Base-by-base conservation (phyloP, 2,113 vertebrate species). In the Archilochus colubris region DNA sequence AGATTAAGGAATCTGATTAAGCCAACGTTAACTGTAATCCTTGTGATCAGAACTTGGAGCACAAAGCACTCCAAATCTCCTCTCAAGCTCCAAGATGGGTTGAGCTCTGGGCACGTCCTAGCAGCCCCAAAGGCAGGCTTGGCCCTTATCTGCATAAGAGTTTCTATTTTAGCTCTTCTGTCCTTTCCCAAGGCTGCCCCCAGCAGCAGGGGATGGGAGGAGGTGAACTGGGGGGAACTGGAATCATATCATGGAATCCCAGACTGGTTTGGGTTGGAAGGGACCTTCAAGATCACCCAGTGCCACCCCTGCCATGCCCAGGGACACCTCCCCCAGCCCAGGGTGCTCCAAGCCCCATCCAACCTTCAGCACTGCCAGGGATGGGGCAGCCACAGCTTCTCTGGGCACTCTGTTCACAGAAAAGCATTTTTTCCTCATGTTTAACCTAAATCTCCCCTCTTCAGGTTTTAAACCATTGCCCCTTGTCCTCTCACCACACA, bases 11-110 rank as follows among this genome's bases (percentile, higher is more conserved):
- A 85, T 63, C 43, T 6, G 33, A 94, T 96, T 93, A 96, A 68
- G 76, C 59, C 30, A 90, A 91, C 7, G 7, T 72, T 63, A 91
- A 90, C 80, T 54, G 75, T 94, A 95, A 97, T 93, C 92, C 21
- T 1, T 0, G 0, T 13, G 67, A 88, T 85, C 33, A 75, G 93
- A 91, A 70, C 63, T 51, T 51, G 33, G 81, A 91, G 86, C 86
- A 62, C 86, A 93, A 85, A 96, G 89, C 24, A 54, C 75, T 89
- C 54, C 82, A 82, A 93, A 94, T 94, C 92, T 96, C 70, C 86
- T 91, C 89, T 54, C 2, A 9, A 88, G 50, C 77, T 87, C 69
- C 33, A 72, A 85, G 62, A 66, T 14, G 2, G 54, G 70, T 89
- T 80, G 87, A 95, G 91, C 89, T 63, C 72, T 33, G 84, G 69